Evolutionary conservation across 2,888 invertebrate species (phyloP).

Genomic region (Scaptomyza reducta): DNA sequence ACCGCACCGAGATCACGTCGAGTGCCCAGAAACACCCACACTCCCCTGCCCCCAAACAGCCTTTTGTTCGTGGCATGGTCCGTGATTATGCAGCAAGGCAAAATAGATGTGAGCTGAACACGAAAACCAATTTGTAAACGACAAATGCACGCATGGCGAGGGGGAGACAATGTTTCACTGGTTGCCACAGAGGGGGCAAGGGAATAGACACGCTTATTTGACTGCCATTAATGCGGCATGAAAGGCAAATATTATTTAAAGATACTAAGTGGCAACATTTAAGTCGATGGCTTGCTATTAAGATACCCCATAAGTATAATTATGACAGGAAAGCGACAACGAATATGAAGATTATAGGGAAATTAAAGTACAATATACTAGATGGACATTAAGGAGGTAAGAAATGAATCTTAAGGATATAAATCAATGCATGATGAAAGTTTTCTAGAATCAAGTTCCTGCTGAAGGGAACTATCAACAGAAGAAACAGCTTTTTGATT

Average conservation of each 20-base stretch:
- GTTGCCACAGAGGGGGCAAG: background rate
- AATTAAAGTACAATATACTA: background rate
- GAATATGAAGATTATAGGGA: background rate
- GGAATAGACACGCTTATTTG: slow-evolving; percentile 57
- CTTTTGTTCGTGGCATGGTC: slow-evolving; percentile 18
- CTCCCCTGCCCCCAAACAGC: background rate
- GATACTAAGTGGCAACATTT: slow-evolving; percentile 28
- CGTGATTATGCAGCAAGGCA: slow-evolving; percentile 71
- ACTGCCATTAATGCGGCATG: slow-evolving; percentile 68
- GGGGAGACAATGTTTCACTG: slow-evolving; percentile 3
- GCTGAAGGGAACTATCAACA: background rate
- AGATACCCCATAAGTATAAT: slow-evolving; percentile 14
- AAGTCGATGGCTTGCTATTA: background rate
- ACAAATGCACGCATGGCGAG: slow-evolving; percentile 56
- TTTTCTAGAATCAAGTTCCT: background rate
- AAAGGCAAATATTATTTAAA: slow-evolving; percentile 65
- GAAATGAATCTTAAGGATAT: background rate
- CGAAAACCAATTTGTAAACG: slow-evolving; percentile 78
- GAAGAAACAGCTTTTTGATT: background rate
- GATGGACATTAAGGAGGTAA: background rate
- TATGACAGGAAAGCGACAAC: background rate
- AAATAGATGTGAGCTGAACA: slow-evolving; percentile 71
- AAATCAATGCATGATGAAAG: too few species aligned
- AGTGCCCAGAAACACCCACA: slow-evolving; percentile 37
- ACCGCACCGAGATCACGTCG: slow-evolving; percentile 58